Base-by-base conservation (phyloP, 1,140 invertebrate species). In the Trachymyrmex septentrionalis region DNA sequence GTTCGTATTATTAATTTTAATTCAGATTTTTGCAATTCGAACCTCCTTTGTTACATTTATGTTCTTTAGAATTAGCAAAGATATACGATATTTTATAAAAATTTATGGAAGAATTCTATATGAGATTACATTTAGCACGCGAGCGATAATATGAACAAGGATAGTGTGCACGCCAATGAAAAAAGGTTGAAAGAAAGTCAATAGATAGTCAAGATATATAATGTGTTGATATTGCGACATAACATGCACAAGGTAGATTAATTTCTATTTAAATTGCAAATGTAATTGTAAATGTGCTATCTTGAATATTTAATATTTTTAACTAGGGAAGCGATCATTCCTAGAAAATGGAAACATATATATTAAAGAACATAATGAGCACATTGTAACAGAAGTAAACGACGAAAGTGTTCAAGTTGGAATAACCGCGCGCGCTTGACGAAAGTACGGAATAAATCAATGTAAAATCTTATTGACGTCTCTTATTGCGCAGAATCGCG, bases 251-350 rank as follows among this genome's bases (percentile, higher is more conserved):
- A 12, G 21, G 30, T 57, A 53, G 53, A 44, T 71, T 81, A 69
- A 81, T 64, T 57, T 57, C 16, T 81, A 44, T 81, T 81, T 81
- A 81, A 81, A 71, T 71, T 81, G 78, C 50, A 71, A 81, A 81
- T 81, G 53, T 71, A 71, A 81, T 81, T 44, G 14, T 71, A 71
- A 81, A 71, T 44, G 14, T 34, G 55, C 14, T 81, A 44, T 57
- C 48, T 81, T 59, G 50, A 71, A 71, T 81, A 81, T 71, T 81
- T 81, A 71, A 61, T 55, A 59, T 59, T 57, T 48, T n/a, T 81
- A 44, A 57, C 48, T 38, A 16, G 34, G 50, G 19, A 38, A 57
- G 9, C 1, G 19, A 38, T 59, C 50, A 14, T 50, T 38, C 9
- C 24, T 81, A 27, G 14, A 78, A 67, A 57, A 81, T 55, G 64